These are phyloP conservation scores for Oncorhynchus clarkii DNA, from an alignment of 2,113 vertebrate species.

Conservation along the genomic window DNA sequence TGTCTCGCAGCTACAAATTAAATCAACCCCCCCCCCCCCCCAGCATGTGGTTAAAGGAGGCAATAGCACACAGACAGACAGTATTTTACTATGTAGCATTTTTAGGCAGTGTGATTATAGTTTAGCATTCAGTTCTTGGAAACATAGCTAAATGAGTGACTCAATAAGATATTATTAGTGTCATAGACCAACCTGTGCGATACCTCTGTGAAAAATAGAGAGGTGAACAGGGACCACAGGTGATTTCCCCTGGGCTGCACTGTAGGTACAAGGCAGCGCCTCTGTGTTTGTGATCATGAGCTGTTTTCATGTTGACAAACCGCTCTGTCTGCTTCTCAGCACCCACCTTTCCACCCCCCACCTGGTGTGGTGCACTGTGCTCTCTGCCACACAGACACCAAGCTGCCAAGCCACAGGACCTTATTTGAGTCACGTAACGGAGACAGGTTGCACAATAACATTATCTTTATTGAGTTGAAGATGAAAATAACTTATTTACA, in stretches of 20 bases:
- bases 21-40: conserved; percentile 28
- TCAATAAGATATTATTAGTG: not conserved
- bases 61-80: conserved; percentile 19
- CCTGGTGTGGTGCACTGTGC: not conserved
- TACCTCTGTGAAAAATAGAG: not conserved
- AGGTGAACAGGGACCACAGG: not conserved
- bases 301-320: not conserved
- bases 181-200: not conserved
- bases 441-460: not conserved
- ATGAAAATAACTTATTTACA: conserved; percentile 11
- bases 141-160: not conserved
- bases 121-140: not conserved
- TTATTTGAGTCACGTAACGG: not conserved
- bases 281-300: not conserved
- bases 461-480: not conserved
- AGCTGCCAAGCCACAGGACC: conserved; percentile 23
- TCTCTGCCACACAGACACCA: not conserved
- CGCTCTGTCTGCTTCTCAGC: not conserved
- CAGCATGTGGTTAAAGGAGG: conserved; percentile 28
- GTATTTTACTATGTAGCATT: not conserved
- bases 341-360: not conserved
- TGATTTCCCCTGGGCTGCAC: conserved; percentile 1
- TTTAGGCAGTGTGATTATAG: not conserved
- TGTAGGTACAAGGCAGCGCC: not conserved
- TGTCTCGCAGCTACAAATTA: conserved; percentile 38